These are phyloP conservation scores for Stomorhina lunata DNA, from an alignment of 2,888 invertebrate genomes.

Conservation along the genomic window DNA sequence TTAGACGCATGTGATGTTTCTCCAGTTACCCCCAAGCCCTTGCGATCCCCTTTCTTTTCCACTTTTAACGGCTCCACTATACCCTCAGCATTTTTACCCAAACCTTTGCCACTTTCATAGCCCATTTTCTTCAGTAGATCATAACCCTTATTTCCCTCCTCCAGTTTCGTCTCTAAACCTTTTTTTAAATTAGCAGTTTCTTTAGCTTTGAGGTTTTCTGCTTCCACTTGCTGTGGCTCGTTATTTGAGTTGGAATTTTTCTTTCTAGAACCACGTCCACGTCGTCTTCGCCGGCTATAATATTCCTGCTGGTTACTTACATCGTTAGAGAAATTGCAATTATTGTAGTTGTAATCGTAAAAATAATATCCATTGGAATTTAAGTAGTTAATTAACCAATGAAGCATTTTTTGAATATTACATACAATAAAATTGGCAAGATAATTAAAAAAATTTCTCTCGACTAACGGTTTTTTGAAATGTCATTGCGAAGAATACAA, in stretches of 20 bases:
- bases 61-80: slow-evolving; percentile 47
- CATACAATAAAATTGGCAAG: background rate
- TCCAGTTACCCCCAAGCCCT: slow-evolving; percentile 51
- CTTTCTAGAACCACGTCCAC: too few relatives aligned
- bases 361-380: slow-evolving; percentile 10
- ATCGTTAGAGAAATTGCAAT: background rate
- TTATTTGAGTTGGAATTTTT: background rate
- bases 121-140: slow-evolving; percentile 64
- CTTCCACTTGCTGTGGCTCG: background rate
- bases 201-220: background rate
- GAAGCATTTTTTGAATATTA: background rate
- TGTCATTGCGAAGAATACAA: background rate
- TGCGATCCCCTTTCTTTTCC: slow-evolving; percentile 27
- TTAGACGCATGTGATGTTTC: background rate
- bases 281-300: background rate
- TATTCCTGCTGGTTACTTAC: too few relatives aligned
- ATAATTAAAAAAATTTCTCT: background rate
- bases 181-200: slow-evolving; percentile 20
- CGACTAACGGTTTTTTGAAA: slow-evolving; percentile 7
- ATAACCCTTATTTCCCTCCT: slow-evolving; percentile 49
- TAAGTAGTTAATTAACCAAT: background rate
- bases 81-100: slow-evolving; percentile 50
- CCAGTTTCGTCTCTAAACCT: slow-evolving; percentile 19
- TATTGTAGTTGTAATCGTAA: background rate
- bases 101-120: slow-evolving; percentile 57